Evolutionary conservation across 2,797 vertebrate species (phyloP).

Genomic region (Bradypodion ventrale): DNA sequence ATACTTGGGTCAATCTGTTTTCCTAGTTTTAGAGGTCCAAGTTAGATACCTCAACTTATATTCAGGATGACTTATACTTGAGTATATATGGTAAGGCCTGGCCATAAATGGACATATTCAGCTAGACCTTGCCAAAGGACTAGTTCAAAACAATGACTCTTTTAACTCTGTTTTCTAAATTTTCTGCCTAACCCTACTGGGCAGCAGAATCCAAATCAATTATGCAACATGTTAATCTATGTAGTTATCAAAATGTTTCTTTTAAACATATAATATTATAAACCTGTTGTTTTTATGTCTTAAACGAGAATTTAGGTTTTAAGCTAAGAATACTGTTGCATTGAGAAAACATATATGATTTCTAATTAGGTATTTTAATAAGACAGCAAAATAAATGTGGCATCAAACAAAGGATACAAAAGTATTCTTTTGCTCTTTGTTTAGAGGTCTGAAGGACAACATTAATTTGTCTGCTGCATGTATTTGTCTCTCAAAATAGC

Average conservation of each 20-base stretch:
- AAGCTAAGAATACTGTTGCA: not conserved
- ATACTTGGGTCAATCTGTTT: too few species aligned
- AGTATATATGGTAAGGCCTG: too few species aligned
- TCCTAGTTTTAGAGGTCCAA: too few species aligned
- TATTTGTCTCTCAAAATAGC: constrained; percentile 49
- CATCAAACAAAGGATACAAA: not conserved
- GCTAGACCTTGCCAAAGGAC: not conserved
- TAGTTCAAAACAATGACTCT: not conserved
- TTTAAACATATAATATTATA: not conserved
- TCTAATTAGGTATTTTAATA: constrained; percentile 2
- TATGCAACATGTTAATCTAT: not conserved
- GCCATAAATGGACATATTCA: not conserved
- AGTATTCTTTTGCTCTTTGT: not conserved
- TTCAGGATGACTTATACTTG: too few species aligned
- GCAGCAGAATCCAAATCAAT: not conserved
- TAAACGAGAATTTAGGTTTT: not conserved
- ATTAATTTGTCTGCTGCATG: constrained; percentile 48
- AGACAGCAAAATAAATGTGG: constrained; percentile 2
- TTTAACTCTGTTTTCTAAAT: not conserved
- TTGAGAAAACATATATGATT: not conserved
- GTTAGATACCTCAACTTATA: too few species aligned
- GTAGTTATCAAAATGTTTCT: constrained; percentile 6
- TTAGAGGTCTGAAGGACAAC: constrained; percentile 14
- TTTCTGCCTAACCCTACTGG: not conserved
- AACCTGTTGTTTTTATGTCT: not conserved